A percentile compares a stretch with the other conserved stretches of the same genome.
Conservation (phyloP, 1,140 invertebrate genomes). For the Mamestra configurata region DNA sequence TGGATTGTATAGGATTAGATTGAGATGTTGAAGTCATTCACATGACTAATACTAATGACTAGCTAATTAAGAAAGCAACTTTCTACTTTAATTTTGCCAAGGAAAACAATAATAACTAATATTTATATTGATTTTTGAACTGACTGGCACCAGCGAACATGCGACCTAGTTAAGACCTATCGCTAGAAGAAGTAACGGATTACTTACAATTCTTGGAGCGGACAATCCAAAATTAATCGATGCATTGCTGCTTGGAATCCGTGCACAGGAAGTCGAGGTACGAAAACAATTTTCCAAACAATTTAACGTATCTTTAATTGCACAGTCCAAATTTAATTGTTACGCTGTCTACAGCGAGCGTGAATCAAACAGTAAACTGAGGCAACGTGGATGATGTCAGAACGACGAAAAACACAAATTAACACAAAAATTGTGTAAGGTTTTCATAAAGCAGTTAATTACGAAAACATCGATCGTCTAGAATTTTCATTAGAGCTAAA, state of each 20-base stretch:
- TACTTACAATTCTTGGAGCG: constrained; percentile 69
- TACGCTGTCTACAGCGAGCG: constrained; percentile 65
- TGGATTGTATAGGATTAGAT: too few species aligned
- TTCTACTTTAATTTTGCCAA: neutral
- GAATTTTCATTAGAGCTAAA: constrained; percentile 40
- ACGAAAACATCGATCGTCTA: constrained; percentile 38
- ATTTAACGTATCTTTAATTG: constrained; percentile 28
- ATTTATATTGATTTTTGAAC: neutral
- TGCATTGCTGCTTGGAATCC: constrained; percentile 58
- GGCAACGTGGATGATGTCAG: constrained; percentile 77
- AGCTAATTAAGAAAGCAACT: neutral
- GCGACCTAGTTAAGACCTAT: constrained; percentile 1
- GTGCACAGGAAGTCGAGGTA: constrained; percentile 21
- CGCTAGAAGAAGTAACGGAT: constrained; percentile 43
- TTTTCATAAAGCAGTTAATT: constrained; percentile 61
- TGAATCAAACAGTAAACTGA: constrained; percentile 75
- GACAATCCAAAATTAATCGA: constrained; percentile 61
- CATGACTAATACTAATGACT: neutral
- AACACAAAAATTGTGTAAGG: constrained; percentile 62
- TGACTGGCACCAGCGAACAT: neutral
- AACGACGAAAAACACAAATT: constrained; percentile 70
- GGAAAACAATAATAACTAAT: neutral
- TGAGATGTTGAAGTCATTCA: too few species aligned
- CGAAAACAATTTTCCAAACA: constrained; percentile 13
- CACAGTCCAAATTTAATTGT: constrained; percentile 68